Evolutionary conservation across 2,888 invertebrate genomes (phyloP).

Genomic region (Metallyticus violacea): DNA sequence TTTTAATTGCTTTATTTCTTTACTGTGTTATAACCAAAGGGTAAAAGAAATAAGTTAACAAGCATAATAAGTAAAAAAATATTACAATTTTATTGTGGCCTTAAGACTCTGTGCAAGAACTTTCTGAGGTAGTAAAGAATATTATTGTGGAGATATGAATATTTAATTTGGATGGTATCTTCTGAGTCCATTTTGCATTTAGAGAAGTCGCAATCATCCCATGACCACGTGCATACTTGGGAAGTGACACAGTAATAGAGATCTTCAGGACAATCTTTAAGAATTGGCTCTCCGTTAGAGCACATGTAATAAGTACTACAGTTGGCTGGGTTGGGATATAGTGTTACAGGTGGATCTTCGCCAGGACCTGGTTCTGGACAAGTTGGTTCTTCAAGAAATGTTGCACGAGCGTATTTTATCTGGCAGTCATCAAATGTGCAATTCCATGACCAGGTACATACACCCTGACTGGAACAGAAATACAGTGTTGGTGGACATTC

Average conservation of each 20-base stretch:
- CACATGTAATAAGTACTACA: slow-evolving; percentile 53
- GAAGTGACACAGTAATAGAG: neutral
- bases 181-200: neutral
- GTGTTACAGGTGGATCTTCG: neutral
- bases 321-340: slow-evolving; percentile 44
- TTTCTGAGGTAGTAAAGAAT: neutral
- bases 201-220: neutral
- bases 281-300: slow-evolving; percentile 48
- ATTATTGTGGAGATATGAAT: neutral
- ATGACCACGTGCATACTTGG: neutral
- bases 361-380: neutral
- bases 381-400: neutral
- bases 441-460: neutral
- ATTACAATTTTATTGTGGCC: neutral
- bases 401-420: neutral
- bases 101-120: neutral
- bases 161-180: neutral
- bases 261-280: slow-evolving; percentile 48
- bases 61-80: neutral
- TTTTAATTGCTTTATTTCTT: too few relatives aligned
- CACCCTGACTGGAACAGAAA: neutral
- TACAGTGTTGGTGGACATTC: slow-evolving; percentile 44
- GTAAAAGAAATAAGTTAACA: neutral
- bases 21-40: neutral
- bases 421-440: neutral